A percentile compares a stretch with the other conserved stretches of the same genome.
Conservation (phyloP, 2,797 vertebrate species). For the Sebastes melanostomus region DNA sequence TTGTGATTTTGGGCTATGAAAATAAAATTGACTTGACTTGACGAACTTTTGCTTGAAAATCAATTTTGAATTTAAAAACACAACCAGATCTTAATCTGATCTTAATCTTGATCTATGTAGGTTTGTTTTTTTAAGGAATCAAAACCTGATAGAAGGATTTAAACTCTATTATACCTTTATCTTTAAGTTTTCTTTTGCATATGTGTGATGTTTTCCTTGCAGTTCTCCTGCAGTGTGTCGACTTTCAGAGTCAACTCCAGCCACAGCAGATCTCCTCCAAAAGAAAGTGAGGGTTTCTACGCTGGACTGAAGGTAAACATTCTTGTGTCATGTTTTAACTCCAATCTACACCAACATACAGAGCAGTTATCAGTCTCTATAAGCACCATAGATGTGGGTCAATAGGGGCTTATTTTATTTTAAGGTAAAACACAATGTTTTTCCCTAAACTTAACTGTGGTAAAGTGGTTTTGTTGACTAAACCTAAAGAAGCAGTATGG, state of each 20-base stretch:
- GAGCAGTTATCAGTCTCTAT: background rate
- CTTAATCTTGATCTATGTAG: background rate
- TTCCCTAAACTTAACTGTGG: too few species aligned
- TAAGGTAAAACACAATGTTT: too few species aligned
- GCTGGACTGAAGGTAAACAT: slow-evolving; percentile 84
- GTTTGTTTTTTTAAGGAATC: background rate
- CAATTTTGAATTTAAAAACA: background rate
- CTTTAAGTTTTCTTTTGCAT: background rate
- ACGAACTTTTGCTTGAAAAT: background rate
- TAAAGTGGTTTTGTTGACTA: too few species aligned
- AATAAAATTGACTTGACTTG: too few species aligned
- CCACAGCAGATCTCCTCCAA: slow-evolving; percentile 74
- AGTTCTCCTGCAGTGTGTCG: slow-evolving; percentile 85
- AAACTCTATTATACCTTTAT: background rate
- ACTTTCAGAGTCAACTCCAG: slow-evolving; percentile 75
- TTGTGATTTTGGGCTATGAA: too few species aligned
- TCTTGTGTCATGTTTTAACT: background rate
- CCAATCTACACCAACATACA: background rate
- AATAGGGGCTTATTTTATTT: too few species aligned
- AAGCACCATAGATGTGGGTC: too few species aligned
- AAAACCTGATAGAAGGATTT: background rate
- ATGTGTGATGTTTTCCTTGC: slow-evolving; percentile 24
- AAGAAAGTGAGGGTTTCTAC: slow-evolving; percentile 86
- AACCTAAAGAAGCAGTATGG: too few species aligned
- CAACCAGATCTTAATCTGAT: background rate